phyloP scores from a whole-genome alignment of 2,888 invertebrate genomes.

The Thereva unica region DNA sequence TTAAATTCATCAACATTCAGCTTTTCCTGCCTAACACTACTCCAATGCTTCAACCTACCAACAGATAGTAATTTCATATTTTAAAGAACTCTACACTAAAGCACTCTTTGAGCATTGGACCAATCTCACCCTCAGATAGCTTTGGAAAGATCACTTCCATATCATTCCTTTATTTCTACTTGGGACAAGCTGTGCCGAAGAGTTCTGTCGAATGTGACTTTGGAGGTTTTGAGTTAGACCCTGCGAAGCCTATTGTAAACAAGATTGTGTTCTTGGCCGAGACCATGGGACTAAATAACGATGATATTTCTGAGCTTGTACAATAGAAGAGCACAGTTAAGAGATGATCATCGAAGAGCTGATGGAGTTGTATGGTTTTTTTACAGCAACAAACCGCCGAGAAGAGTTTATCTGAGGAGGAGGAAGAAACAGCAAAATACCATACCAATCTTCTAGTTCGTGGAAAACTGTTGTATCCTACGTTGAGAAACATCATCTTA shows the following conservation, averaged over 20 bases:
- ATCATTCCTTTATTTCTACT: too few relatives aligned
- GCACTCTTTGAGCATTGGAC: too few relatives aligned
- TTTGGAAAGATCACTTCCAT: too few relatives aligned
- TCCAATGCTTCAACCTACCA: too few relatives aligned
- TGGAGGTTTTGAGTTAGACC: slow-evolving; percentile 8
- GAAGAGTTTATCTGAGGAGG: slow-evolving; percentile 23
- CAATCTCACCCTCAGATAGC: too few relatives aligned
- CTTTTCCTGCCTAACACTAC: too few relatives aligned
- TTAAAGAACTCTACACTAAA: too few relatives aligned
- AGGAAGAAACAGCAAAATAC: slow-evolving; percentile 30
- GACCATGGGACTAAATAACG: slow-evolving; percentile 43
- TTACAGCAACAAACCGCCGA: slow-evolving; percentile 37
- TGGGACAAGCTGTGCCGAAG: too few relatives aligned
- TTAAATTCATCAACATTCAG: too few relatives aligned
- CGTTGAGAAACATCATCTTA: slow-evolving; percentile 21
- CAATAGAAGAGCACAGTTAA: slow-evolving; percentile 42
- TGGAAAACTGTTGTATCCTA: slow-evolving; percentile 33
- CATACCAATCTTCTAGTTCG: slow-evolving; percentile 34
- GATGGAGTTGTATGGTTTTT: slow-evolving; percentile 38
- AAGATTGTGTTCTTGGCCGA: slow-evolving; percentile 44
- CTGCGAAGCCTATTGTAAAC: slow-evolving; percentile 32
- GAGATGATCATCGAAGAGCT: slow-evolving; percentile 42
- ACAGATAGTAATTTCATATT: too few relatives aligned
- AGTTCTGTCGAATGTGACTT: slow-evolving; percentile 11
- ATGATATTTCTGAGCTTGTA: slow-evolving; percentile 42